Percentiles rank a stretch among this genome's conserved stretches.
Conservation (phyloP, 2,113 vertebrate species). For the Carassius carassius region DNA sequence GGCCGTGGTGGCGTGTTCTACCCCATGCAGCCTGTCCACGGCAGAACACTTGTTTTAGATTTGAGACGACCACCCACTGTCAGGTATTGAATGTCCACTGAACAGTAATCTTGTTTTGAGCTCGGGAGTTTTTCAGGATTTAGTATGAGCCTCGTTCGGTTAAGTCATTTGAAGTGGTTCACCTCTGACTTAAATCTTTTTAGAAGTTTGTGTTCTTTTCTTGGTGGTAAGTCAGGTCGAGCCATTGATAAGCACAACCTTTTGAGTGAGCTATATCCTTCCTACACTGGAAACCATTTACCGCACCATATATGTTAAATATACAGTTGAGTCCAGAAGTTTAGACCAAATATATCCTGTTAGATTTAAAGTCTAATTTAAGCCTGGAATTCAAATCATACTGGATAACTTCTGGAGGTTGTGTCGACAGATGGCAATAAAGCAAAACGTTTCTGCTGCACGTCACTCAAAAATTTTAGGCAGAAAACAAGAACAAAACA, state of each 20-base stretch:
- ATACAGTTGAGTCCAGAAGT: background rate
- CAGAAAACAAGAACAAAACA: no score
- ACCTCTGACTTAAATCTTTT: background rate
- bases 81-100: conserved; percentile 58
- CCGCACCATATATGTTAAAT: background rate
- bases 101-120: conserved; percentile 48
- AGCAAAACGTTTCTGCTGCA: background rate
- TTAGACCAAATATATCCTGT: background rate
- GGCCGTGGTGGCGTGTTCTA: conserved; percentile 22
- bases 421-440: background rate
- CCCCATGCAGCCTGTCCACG: conserved; percentile 20
- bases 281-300: background rate
- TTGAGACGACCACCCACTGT: conserved; percentile 71
- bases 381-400: background rate
- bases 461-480: background rate
- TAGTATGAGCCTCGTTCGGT: conserved; percentile 19
- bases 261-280: background rate
- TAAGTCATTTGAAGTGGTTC: conserved; percentile 19
- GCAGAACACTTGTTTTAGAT: conserved; percentile 61
- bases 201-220: background rate
- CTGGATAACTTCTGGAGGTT: background rate
- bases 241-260: background rate
- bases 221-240: conserved; percentile 9
- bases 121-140: conserved; percentile 39
- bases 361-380: conserved; percentile 3